Conservation (phyloP, 2,888 invertebrate species). For the Isotomurus palustris region DNA sequence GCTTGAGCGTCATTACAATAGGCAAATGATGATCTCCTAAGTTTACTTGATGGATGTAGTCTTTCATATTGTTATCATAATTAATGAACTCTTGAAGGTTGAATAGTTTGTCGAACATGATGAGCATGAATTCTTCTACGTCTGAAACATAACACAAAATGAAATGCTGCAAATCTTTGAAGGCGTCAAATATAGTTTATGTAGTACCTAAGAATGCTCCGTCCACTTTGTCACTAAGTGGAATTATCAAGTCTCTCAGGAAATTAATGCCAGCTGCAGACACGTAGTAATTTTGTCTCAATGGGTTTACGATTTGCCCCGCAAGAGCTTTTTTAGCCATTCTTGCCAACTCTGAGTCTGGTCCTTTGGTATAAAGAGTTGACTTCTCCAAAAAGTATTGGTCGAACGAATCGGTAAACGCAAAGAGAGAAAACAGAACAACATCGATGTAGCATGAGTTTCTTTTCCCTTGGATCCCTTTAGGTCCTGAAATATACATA, state of each 20-base stretch:
- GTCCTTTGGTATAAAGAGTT: constrained; percentile 10
- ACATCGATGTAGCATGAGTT: constrained; percentile 39
- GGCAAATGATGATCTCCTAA: constrained; percentile 29
- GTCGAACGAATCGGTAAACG: constrained; percentile 34
- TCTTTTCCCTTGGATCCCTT: constrained; percentile 33
- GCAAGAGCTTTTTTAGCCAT: constrained; percentile 22
- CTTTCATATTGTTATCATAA: constrained; percentile 33
- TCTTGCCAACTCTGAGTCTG: constrained; percentile 25
- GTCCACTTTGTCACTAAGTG: constrained; percentile 35
- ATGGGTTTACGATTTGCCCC: constrained; percentile 35
- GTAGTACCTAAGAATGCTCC: constrained; percentile 39
- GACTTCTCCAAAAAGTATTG: constrained; percentile 21
- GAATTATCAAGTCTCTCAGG: constrained; percentile 29
- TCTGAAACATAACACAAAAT: constrained; percentile 18
- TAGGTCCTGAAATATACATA: constrained; percentile 13
- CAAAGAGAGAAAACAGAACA: constrained; percentile 35
- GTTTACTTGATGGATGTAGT: constrained; percentile 34
- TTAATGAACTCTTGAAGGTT: constrained; percentile 34
- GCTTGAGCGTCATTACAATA: constrained; percentile 27
- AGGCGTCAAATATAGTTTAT: neutral
- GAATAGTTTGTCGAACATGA: constrained; percentile 34
- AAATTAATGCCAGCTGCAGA: constrained; percentile 30
- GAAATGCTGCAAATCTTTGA: too few relatives aligned
- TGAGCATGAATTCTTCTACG: constrained; percentile 39
- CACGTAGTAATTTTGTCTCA: constrained; percentile 34